A percentile compares a stretch with the other conserved stretches of the same genome.
These are phyloP conservation scores for Beris chalybata DNA, from an alignment of 2,888 invertebrate genomes.

Conservation along the genomic window DNA sequence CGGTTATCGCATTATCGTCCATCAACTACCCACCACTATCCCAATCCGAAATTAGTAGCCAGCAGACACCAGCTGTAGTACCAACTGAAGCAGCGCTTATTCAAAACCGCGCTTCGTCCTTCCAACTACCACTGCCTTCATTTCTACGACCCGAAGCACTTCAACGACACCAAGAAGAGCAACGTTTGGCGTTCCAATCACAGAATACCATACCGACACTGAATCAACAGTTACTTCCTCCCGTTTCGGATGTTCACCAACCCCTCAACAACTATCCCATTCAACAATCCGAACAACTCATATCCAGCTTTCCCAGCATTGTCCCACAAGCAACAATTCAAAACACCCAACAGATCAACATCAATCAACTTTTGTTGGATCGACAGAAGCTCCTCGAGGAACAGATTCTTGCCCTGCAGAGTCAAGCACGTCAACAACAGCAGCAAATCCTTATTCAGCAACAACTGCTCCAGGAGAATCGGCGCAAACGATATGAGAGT, in stretches of 20 bases:
- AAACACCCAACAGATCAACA: slow-evolving; percentile 39
- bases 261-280: slow-evolving; percentile 50
- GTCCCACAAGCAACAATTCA: slow-evolving; percentile 23
- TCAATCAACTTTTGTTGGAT: slow-evolving; percentile 51
- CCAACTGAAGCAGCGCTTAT: neutral
- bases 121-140: slow-evolving; percentile 28
- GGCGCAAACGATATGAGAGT: slow-evolving; percentile 46
- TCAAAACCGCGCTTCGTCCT: neutral
- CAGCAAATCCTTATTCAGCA: slow-evolving; percentile 69
- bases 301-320: slow-evolving; percentile 3
- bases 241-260: slow-evolving; percentile 41
- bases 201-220: slow-evolving; percentile 32
- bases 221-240: slow-evolving; percentile 28
- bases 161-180: slow-evolving; percentile 28
- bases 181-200: neutral
- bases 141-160: slow-evolving; percentile 28
- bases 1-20: slow-evolving; percentile 18
- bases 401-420: slow-evolving; percentile 67
- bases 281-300: slow-evolving; percentile 43
- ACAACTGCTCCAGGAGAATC: slow-evolving; percentile 63
- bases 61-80: slow-evolving; percentile 14
- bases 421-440: slow-evolving; percentile 71
- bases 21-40: slow-evolving; percentile 18
- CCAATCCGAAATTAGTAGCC: slow-evolving; percentile 19
- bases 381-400: slow-evolving; percentile 71